Base-by-base conservation (phyloP, 2,113 vertebrate genomes). In the Mirza zaza region DNA sequence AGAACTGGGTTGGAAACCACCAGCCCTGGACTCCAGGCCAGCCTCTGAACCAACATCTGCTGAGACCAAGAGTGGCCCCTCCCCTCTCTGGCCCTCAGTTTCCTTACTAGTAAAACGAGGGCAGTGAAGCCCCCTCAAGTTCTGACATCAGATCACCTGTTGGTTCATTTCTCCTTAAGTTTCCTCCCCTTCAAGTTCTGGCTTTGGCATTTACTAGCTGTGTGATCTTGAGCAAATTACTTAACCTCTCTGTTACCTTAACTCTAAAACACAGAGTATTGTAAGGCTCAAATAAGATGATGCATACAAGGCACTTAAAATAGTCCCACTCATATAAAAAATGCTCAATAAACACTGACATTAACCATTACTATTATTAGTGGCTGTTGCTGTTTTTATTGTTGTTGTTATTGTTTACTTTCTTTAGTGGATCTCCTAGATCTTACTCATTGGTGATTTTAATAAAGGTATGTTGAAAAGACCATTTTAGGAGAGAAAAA, bases 381-480 rank as follows among this genome's bases (percentile, higher is more conserved):
- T 50, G 32, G 55, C 14, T 27, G n/a, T 7, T 81, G 42, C 17
- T 36, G 39, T 39, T 83, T 8, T 50, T 61, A 67, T 85, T 59
- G 34, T 34, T 36, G 50, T 34, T 83, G 15, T 59, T 61, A 75
- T 85, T 75, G 34, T 34, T 77, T 76, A 36, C 76, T 91, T 75
- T 68, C 21, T 91, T 79, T 59, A 21, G 48, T 48, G 32, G 48
- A 79, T 59, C 45, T 71, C 75, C 63, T 88, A 96, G 36, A 67
- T 59, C 21, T 59, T 63, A 50, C 2, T 15, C 81, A 59, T 9
- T 63, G 42, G 11, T 36, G 36, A 94, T 63, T 89, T 92, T 89
- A 63, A 73, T 63, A 76, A 85, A 91, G n/a, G 18, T 42, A 80
- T 90, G 90, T 75, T 91, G 71, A 90, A 90, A 90, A 94, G 12